Percentiles rank a stretch among this genome's conserved stretches.
Evolutionary conservation across 1,140 invertebrate genomes (phyloP).

Genomic region (Anastatus disparis): DNA sequence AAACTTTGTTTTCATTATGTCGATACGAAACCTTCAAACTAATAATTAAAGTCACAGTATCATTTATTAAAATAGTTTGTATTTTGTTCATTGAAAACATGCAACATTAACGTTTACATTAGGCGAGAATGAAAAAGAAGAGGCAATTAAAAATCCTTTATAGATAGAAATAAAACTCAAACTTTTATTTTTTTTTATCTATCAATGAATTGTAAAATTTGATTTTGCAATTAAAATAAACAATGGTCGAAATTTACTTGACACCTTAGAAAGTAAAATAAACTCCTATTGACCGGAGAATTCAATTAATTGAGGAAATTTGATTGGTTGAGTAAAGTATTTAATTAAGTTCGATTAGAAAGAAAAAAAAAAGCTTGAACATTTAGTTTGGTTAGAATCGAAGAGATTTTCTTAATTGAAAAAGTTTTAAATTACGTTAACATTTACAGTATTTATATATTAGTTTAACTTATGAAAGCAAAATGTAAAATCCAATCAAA

Average conservation of each 20-base stretch:
- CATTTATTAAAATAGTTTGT: neutral
- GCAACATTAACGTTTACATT: no score
- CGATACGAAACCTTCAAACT: neutral
- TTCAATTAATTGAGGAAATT: constrained; percentile 23
- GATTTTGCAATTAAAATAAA: no score
- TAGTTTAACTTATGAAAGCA: no score
- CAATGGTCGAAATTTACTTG: no score
- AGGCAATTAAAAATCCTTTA: no score
- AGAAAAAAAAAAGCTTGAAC: neutral
- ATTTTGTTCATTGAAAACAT: no score
- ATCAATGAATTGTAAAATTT: no score
- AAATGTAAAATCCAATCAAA: no score
- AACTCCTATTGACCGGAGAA: neutral
- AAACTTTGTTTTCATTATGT: neutral
- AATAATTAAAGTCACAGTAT: neutral
- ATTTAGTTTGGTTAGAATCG: neutral
- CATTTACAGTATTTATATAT: constrained; percentile 8
- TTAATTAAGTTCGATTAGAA: constrained; percentile 23
- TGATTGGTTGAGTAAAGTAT: constrained; percentile 13
- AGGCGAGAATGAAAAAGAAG: no score
- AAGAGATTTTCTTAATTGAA: constrained; percentile 21
- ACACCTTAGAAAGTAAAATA: neutral
- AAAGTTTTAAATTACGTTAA: constrained; percentile 11
- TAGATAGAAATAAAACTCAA: no score
- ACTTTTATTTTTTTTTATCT: no score